Percentiles rank a stretch among this genome's conserved stretches.
phyloP scores from a whole-genome alignment of 2,888 invertebrate species.

The Netelia melanura region DNA sequence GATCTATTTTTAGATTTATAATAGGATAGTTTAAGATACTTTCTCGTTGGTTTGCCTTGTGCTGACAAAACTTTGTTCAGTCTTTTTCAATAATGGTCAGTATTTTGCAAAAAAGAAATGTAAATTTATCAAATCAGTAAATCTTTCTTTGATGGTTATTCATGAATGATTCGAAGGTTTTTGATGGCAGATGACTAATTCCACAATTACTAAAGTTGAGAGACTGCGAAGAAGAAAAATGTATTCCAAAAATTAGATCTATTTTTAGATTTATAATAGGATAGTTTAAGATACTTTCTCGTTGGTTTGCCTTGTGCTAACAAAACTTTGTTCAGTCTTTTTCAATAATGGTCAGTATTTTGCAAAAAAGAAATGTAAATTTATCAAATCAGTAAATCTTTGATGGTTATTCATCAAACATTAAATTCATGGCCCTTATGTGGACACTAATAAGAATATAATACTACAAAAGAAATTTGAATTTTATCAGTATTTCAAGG shows the following conservation, averaged over 20 bases:
- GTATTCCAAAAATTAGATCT: slow-evolving; percentile 6
- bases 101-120: slow-evolving; percentile 1
- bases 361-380: background rate
- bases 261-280: too few species aligned
- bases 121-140: background rate
- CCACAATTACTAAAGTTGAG: slow-evolving; percentile 77
- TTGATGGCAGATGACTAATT: slow-evolving; percentile 76
- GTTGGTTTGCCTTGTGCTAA: too few species aligned
- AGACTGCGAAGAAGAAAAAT: slow-evolving; percentile 71
- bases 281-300: too few species aligned
- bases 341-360: background rate
- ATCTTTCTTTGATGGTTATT: too few species aligned
- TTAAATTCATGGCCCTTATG: too few species aligned
- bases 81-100: background rate
- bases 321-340: too few species aligned
- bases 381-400: background rate
- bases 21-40: too few species aligned
- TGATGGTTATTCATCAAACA: too few species aligned
- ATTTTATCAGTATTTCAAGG: background rate
- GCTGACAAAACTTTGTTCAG: too few species aligned
- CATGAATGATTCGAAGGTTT: slow-evolving; percentile 71
- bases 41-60: too few species aligned
- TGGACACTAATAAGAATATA: too few species aligned
- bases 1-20: too few species aligned
- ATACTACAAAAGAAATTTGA: background rate